Base-by-base conservation (phyloP, 2,797 vertebrate species). In the Paratrypauchen microcephalus region DNA sequence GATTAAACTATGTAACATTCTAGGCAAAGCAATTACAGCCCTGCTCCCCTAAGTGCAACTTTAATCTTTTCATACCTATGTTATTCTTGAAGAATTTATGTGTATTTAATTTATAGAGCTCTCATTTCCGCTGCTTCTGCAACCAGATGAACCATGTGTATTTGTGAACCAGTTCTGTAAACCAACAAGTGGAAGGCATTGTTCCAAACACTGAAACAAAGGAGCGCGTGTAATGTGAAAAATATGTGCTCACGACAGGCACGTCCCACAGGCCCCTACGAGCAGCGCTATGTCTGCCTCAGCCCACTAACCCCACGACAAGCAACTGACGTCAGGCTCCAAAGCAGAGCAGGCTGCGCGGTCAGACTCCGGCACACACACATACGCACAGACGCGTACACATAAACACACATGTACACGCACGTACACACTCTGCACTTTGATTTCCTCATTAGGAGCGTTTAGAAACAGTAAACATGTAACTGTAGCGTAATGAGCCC, bases 401-500 rank as follows among this genome's bases (percentile, higher is more conserved):
- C 48, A 50, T 4, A 19, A 32, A 19, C 41, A 56, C 48, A 18
- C 48, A 50, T 15, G 13, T 19, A 50, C 52, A 21, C 21, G 11
- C 54, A 24, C 55, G 16, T 63, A 78, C 73, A 69, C 79, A 68
- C 81, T 26, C 30, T 72, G 21, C 9, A 71, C 79, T 89, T 83
- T 89, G 85, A 90, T 92, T 86, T 80, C 63, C 89, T 89, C 92
- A 92, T 92, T 92, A 92, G 85, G 72, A 86, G 78, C 75, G 82
- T 91, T 92, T 88, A 89, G 86, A 91, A 87, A 89, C n/a, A 57
- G 89, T 91, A 92, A 92, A 92, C 91, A 90, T 91, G 90, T 80
- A 90, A 87, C 87, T 75, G 70, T 45, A 81, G 79, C 74, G 69
- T 92, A 93, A 92, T 92, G 89, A 93, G 91, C 79, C 71, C 76